Percentiles rank a stretch among this genome's conserved stretches.
phyloP scores from a whole-genome alignment of 2,888 invertebrate species.

The Hylaea fasciaria region DNA sequence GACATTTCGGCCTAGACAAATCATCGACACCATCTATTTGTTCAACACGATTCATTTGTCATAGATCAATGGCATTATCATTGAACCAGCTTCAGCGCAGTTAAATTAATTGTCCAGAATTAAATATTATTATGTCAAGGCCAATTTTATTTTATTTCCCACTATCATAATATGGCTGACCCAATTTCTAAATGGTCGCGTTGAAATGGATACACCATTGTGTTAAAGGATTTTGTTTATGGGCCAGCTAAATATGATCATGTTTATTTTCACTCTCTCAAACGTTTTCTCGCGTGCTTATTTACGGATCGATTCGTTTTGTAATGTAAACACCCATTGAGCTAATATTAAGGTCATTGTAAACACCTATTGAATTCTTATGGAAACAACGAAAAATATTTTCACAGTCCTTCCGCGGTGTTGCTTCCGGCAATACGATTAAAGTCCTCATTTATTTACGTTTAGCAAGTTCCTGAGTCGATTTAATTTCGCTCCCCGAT shows the following conservation, averaged over 20 bases:
- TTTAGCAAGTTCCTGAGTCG: too few species aligned
- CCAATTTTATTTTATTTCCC: conserved; percentile 60
- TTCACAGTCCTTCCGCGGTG: too few species aligned
- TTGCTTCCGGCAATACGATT: too few species aligned
- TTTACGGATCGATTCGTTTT: conserved; percentile 1
- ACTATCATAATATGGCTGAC: conserved; percentile 61
- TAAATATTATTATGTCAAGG: conserved; percentile 83
- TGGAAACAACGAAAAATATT: too few species aligned
- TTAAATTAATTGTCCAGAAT: conserved; percentile 75
- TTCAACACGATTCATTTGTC: conserved; percentile 52
- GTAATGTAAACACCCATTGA: neutral
- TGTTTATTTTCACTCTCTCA: conserved; percentile 14
- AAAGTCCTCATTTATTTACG: too few species aligned
- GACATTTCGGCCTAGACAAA: conserved; percentile 32
- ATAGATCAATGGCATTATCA: conserved; percentile 66
- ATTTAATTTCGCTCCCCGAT: too few species aligned
- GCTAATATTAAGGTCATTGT: too few species aligned
- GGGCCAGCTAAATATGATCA: conserved; percentile 15
- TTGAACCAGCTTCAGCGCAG: conserved; percentile 59
- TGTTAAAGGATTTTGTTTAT: conserved; percentile 33
- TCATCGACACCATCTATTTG: conserved; percentile 38
- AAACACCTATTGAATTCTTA: conserved; percentile 2
- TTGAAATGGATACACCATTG: conserved; percentile 33
- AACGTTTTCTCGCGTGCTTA: conserved; percentile 11
- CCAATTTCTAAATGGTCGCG: conserved; percentile 58